Evolutionary conservation across 2,888 invertebrate species (phyloP), one percentile per base, ranked within the genome.

Genomic region (Reticulitermes lucifugus): DNA sequence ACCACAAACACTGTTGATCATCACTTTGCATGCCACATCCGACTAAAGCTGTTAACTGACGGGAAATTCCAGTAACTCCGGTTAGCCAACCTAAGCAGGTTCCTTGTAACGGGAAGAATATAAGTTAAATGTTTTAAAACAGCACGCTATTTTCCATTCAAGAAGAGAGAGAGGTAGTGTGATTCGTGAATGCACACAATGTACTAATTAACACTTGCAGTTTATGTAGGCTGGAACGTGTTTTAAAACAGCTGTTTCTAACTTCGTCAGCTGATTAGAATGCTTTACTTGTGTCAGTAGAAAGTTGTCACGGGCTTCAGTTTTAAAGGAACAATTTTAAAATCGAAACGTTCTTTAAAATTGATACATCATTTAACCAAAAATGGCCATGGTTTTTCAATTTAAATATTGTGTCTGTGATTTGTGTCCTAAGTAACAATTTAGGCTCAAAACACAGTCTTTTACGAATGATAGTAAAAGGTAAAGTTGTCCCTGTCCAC

Each of bases 121-220:
- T 77, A 22, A 46, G 77, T 43, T 77, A 77, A 46, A 77, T 77
- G 77, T 77, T 77, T 77, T 46, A 46, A 75, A 46, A 73, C 73
- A 73, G 43, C 83, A 83, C 83, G 83, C 83, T 41, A 83, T 73
- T 71, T 83, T 83, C 51, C 83, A 83, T 83, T 83, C 46, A 83
- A 83, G 71, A 29, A 73, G 51, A 25, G n/a, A 51, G 35, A 65
- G 65, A n/a, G 22, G 21, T 43, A 46, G 82, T 22, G 35, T 18
- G 55, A 29, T 65, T 29, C 43, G 41, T 70, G 43, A 41, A 41
- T n/a, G 77, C 46, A 21, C 14, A 65, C n/a, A 7, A 65, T 46
- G 77, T 46, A 43, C n/a, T 46, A 77, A 77, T 77, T 77, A 77
- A 14, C 77, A 46, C n/a, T 43, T 43, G 77, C 77, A 51, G 29